phyloP scores from a whole-genome alignment of 2,888 invertebrate genomes.

The Stegophylla sp. region DNA sequence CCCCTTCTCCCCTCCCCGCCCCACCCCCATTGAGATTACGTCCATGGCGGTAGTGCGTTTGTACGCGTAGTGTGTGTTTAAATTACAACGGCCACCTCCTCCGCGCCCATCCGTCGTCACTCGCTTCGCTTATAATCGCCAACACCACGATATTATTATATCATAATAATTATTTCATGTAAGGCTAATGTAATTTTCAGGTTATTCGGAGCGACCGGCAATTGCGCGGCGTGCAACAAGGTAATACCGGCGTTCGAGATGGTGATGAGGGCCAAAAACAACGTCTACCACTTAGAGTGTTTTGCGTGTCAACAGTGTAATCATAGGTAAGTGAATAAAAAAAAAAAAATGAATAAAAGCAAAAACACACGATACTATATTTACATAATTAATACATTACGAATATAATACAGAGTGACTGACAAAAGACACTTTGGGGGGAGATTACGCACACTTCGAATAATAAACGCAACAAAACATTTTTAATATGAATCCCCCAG shows the following conservation, averaged over 20 bases:
- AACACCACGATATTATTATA: slow-evolving; percentile 28
- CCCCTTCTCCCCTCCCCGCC: too few species aligned
- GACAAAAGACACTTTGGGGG: too few species aligned
- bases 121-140: slow-evolving; percentile 25
- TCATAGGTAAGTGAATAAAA: slow-evolving; percentile 91
- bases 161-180: too few species aligned
- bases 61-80: too few species aligned
- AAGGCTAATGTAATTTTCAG: slow-evolving; percentile 67
- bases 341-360: too few species aligned
- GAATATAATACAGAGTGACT: too few species aligned
- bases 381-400: too few species aligned
- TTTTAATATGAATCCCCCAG: too few species aligned
- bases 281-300: slow-evolving; percentile 92
- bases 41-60: background rate
- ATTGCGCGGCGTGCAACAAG: slow-evolving; percentile 90
- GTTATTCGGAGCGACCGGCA: slow-evolving; percentile 88
- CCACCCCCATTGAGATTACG: background rate
- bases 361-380: too few species aligned
- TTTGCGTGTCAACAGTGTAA: slow-evolving; percentile 94
- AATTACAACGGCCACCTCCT: too few species aligned
- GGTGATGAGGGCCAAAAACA: slow-evolving; percentile 92
- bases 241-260: slow-evolving; percentile 93
- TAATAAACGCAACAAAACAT: too few species aligned
- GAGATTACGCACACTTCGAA: too few species aligned
- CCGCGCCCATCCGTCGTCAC: background rate